Evolutionary conservation across 2,113 vertebrate species (phyloP).

Genomic region (Amphiprion percula): DNA sequence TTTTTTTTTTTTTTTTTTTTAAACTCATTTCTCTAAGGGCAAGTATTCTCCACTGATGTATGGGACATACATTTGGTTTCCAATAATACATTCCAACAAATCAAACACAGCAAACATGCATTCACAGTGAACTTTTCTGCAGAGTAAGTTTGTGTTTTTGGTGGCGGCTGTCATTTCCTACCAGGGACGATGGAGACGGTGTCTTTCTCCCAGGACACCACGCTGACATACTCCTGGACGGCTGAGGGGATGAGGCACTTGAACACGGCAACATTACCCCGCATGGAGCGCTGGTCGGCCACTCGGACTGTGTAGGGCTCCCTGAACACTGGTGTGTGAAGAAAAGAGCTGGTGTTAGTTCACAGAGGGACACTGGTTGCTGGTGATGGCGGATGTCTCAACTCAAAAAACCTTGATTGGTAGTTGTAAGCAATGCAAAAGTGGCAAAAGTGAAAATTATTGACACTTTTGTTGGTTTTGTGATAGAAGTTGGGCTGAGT

Average conservation of each 20-base stretch:
- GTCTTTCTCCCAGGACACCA: slow-evolving; percentile 99
- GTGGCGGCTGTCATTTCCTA: slow-evolving; percentile 77
- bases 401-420: background rate
- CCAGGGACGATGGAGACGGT: slow-evolving; percentile 97
- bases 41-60: slow-evolving; percentile 33
- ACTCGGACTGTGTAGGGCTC: slow-evolving; percentile 99
- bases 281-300: slow-evolving; percentile 99
- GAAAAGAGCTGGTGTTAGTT: slow-evolving; percentile 34
- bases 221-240: slow-evolving; percentile 98
- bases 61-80: slow-evolving; percentile 42
- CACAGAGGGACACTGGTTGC: background rate
- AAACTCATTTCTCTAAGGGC: slow-evolving; percentile 3
- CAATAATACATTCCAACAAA: slow-evolving; percentile 44
- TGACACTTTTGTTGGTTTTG: too few relatives aligned
- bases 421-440: background rate
- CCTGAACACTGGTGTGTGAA: slow-evolving; percentile 88
- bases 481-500: background rate
- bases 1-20: background rate
- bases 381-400: background rate
- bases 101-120: slow-evolving; percentile 40
- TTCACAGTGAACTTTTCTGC: background rate
- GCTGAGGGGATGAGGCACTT: slow-evolving; percentile 99
- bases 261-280: slow-evolving; percentile 98
- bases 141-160: background rate
- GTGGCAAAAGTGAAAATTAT: too few relatives aligned